Base-by-base conservation (phyloP, 2,888 invertebrate species). In the Ectemnius lituratus region DNA sequence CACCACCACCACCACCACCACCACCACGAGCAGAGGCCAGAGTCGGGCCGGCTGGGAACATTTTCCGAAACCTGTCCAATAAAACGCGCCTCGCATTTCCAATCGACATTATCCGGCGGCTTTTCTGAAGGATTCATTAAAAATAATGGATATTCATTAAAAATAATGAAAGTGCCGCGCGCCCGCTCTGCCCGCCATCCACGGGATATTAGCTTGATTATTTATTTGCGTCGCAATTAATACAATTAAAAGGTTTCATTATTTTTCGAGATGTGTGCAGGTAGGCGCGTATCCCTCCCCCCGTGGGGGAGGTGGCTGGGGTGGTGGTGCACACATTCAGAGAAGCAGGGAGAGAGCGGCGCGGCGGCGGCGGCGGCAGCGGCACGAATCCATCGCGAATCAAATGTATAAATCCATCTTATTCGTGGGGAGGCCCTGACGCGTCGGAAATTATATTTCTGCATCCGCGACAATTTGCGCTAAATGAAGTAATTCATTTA, bases 81-180 rank as follows among this genome's bases (percentile, higher is more conserved):
- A 18, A 65, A 20, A 5, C 63, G 56, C 37, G 47, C 66, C 69
- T 58, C 8, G 47, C 45, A 62, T 68, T 64, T 61, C 63, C 62
- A 67, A 75, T 75, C 71, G 71, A 59, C 61, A 46, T 68, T 49
- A 45, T 57, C 61, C 56, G 63, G 37, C 37, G 67, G 37, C 67
- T 73, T 64, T 59, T 69, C 78, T 69, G 52, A 70, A 73, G 69
- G 67, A 71, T 63, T 79, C 76, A 76, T 76, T 66, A 60, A 78
- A 75, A 76, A 76, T 76, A 78, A 76, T 78, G 77, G 76, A 78
- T 76, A 76, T 78, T 78, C 72, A 72, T 78, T 78, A 78, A 78
- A 78, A 75, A 76, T 78, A 78, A 78, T 78, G 75, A 76, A 78
- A 78, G 64, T 6, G 14, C 65, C 60, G 69, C 72, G 72, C 62